Evolutionary conservation across 2,888 invertebrate genomes (phyloP).

Genomic region (Drosophila falleni): DNA sequence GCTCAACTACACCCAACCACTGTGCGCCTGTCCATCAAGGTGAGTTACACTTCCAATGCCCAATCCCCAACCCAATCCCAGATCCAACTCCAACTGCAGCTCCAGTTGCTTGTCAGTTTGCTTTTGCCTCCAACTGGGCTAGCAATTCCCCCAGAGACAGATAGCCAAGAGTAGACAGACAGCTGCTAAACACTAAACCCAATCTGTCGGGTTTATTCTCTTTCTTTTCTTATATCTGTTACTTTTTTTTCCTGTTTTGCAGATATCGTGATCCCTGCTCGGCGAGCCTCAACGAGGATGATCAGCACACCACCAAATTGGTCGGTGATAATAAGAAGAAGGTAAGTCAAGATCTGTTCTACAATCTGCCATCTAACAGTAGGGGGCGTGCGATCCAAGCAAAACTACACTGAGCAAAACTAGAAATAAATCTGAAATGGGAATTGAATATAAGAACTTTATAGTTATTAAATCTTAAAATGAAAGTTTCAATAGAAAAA

Average conservation of each 20-base stretch:
- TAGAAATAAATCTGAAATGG: neutral
- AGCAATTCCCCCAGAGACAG: slow-evolving; percentile 9
- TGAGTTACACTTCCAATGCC: slow-evolving; percentile 56
- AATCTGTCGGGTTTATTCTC: slow-evolving; percentile 35
- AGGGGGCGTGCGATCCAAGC: slow-evolving; percentile 44
- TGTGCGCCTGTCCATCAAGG: slow-evolving; percentile 95
- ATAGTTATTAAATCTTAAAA: neutral
- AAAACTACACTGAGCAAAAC: slow-evolving; percentile 31
- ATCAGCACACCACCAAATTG: slow-evolving; percentile 95
- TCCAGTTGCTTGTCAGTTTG: slow-evolving; percentile 9
- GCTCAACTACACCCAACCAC: slow-evolving; percentile 95
- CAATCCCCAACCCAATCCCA: neutral
- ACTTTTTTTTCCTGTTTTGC: slow-evolving; percentile 27
- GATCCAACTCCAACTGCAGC: neutral
- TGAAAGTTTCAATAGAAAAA: neutral
- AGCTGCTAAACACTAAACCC: slow-evolving; percentile 56
- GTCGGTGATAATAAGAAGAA: slow-evolving; percentile 93
- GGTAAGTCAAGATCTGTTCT: slow-evolving; percentile 86
- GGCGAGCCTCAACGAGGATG: slow-evolving; percentile 94
- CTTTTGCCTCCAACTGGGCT: slow-evolving; percentile 19
- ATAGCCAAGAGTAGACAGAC: slow-evolving; percentile 22
- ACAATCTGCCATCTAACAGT: slow-evolving; percentile 38
- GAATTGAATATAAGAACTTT: neutral
- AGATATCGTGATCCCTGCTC: slow-evolving; percentile 95
- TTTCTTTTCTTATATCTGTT: slow-evolving; percentile 31